Evolutionary conservation across 2,113 vertebrate genomes (phyloP), one percentile per base, ranked within the genome.

Genomic region (Stigmatopora argus): DNA sequence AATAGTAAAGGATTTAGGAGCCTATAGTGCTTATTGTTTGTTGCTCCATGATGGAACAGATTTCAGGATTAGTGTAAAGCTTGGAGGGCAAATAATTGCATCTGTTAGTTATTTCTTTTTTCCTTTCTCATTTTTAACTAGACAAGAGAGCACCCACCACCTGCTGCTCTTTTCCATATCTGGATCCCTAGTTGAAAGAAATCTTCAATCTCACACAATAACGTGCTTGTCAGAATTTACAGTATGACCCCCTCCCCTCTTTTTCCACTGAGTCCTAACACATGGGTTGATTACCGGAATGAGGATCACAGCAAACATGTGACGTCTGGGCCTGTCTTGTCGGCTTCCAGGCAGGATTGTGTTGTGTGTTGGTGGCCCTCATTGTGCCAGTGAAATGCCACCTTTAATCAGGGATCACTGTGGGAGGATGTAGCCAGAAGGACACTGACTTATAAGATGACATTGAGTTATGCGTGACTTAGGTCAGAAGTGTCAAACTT

Each of bases 341-440:
- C 15, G 66, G 59, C 65, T 83, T 68, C 64, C 57, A 6, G 48
- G 73, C 71, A 46, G 80, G 60, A 66, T 19, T 53, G 58, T 10
- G 6, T 17, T 12, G 57, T 18, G 72, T 60, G 45, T 62, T 46
- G 66, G 66, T 63, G 56, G 75, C 13, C 62, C 68, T 69, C 58
- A 67, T 66, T 59, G 78, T 82, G 78, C 77, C 76, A 79, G 70
- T 48, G 44, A 74, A 72, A 79, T 61, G 75, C 78, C 71, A 78
- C 46, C 67, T 73, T 73, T 64, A 67, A 66, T 84, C 71, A 46
- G n/a, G 58, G 67, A 69, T 59, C 71, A 31, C 45, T 67, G 18
- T 47, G 71, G 45, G 44, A 59, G 45, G 71, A n/a, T n/a, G 18
- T 35, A 19, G 18, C 41, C 57, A 18, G 58, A 60, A 44, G 38